Base-by-base conservation (phyloP, 1,140 invertebrate species). In the Heliconius eleuchia region DNA sequence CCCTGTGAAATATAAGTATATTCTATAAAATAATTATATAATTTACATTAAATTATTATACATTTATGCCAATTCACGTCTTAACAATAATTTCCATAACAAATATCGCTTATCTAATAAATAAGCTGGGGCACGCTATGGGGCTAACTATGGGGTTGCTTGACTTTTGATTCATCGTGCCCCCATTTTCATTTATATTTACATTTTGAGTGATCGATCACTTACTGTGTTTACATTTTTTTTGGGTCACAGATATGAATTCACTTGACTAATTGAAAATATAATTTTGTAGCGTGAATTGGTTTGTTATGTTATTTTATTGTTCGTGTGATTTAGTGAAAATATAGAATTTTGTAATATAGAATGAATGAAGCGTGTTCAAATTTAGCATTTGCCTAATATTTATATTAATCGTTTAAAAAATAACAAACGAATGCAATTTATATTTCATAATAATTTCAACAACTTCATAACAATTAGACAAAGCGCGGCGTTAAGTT, bases 201-300 rank as follows among this genome's bases (percentile, higher is more conserved):
- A 16, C 9, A 57, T 71, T 78, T 50, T n/a, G 37, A 78, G 73
- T 83, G 77, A 83, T 83, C 76, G 60, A 80, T 83, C 82, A 83
- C 80, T 76, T 23, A 11, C 30, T 23, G 34, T 76, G 73, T 75
- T 82, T 76, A 78, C 7, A 66, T 30, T 55, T 73, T 23, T 76
- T 76, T 73, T 80, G 60, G 82, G 82, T 78, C 77, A 80, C 71
- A 78, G 78, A 78, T 76, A 30, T 66, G 76, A 60, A 34, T 39
- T 74, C 23, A 66, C 27, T 39, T 78, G 19, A 46, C 23, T 60
- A 80, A 80, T 80, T 76, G 74, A 37, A 57, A 76, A 80, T 19
- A 9, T 39, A n/a, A 66, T 39, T 74, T 50, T 55, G 9, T 74
- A n/a, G 55, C 8, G n/a, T 60, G 55, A 27, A 5, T 34, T 0